Conservation (phyloP, 2,797 vertebrate species). For the Enteromius anoplus region DNA sequence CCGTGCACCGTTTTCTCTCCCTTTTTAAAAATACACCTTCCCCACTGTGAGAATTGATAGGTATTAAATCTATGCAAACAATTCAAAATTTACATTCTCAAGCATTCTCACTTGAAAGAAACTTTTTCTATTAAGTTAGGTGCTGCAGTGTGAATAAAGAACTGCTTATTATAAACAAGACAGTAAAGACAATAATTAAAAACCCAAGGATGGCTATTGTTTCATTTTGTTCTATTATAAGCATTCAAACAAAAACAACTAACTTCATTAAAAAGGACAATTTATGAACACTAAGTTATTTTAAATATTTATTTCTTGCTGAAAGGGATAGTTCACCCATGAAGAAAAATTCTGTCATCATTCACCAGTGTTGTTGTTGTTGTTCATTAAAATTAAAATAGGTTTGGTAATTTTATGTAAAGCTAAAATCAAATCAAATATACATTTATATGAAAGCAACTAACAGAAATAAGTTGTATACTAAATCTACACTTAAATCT, state of each 20-base stretch:
- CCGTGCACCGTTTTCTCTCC: not conserved
- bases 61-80: not conserved
- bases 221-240: constrained; percentile 8
- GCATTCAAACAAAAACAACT: not conserved
- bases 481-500: not conserved
- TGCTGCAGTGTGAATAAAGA: not conserved
- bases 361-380: not conserved
- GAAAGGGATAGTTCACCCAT: not conserved
- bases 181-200: constrained; percentile 4
- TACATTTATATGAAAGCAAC: not conserved
- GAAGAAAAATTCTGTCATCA: not conserved
- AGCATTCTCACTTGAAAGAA: not conserved
- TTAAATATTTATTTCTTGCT: not conserved
- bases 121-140: not conserved
- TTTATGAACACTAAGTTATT: not conserved
- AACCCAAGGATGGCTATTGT: not conserved
- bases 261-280: not conserved
- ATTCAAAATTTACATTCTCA: not conserved
- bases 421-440: not conserved
- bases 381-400: not conserved
- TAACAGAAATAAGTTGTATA: not conserved
- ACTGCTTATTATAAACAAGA: constrained; percentile 12
- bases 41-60: constrained; percentile 10
- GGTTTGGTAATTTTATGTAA: not conserved
- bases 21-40: constrained; percentile 25